phyloP scores from a whole-genome alignment of 1,140 invertebrate genomes.

The Triops longicaudatus region DNA sequence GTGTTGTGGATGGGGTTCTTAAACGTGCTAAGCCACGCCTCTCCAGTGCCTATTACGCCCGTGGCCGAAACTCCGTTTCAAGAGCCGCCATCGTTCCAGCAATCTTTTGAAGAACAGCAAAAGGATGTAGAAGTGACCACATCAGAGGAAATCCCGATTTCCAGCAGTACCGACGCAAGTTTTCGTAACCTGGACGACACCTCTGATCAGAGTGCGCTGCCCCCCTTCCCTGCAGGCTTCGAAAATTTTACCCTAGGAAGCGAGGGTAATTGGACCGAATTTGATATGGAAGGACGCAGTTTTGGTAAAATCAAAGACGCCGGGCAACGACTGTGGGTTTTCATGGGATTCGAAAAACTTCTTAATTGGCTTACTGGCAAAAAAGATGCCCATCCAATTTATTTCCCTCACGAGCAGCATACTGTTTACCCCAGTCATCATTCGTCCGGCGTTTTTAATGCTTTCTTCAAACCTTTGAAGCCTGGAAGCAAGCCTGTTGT shows the following conservation, averaged over 20 bases:
- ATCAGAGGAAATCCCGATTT: background rate
- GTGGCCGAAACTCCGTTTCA: background rate
- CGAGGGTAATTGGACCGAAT: background rate
- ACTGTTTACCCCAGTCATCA: background rate
- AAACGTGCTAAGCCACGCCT: background rate
- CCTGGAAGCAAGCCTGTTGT: background rate
- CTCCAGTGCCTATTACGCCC: background rate
- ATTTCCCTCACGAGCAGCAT: background rate
- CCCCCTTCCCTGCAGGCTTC: background rate
- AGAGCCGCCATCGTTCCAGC: background rate
- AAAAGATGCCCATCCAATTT: background rate
- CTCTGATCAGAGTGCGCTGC: background rate
- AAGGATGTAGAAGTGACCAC: background rate
- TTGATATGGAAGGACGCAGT: background rate
- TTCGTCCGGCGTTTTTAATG: background rate
- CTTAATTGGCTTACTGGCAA: background rate
- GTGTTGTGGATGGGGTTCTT: too few relatives aligned
- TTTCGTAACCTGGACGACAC: background rate
- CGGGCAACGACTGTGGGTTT: background rate
- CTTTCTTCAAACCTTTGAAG: background rate
- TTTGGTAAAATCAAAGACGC: background rate
- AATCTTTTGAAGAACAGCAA: background rate
- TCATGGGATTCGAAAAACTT: background rate
- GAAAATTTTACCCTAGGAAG: background rate
- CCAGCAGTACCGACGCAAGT: background rate